Evolutionary conservation across 2,888 invertebrate genomes (phyloP).

Genomic region (Xestoiulus laeticollis): DNA sequence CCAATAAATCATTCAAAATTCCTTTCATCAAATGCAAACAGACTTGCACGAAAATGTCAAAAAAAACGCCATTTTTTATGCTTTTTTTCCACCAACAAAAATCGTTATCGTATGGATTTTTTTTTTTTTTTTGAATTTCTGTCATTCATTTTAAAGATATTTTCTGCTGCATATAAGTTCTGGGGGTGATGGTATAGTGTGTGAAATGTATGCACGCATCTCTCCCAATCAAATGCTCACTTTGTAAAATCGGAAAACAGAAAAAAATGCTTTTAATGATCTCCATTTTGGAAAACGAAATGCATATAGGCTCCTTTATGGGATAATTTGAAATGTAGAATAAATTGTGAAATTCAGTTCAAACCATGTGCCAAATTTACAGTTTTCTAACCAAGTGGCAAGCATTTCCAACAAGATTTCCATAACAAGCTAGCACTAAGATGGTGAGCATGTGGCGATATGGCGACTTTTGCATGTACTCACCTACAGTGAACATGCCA

Average conservation of each 20-base stretch:
- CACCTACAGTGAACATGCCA: too few relatives aligned
- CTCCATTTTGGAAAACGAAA: not conserved
- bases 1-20: slow-evolving; percentile 48
- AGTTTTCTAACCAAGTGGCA: too few relatives aligned
- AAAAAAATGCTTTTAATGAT: not conserved
- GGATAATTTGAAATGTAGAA: too few relatives aligned
- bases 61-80: not conserved
- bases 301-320: not conserved
- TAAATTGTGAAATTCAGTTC: too few relatives aligned
- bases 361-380: too few relatives aligned
- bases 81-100: not conserved
- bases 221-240: not conserved
- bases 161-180: not conserved
- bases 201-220: not conserved
- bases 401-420: too few relatives aligned
- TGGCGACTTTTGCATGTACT: too few relatives aligned
- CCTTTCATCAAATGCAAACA: slow-evolving; percentile 47
- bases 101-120: slow-evolving; percentile 7
- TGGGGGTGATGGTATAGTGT: not conserved
- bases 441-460: too few relatives aligned
- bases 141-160: not conserved
- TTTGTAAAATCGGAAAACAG: not conserved
- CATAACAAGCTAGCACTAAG: too few relatives aligned
- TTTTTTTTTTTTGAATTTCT: not conserved
- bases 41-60: slow-evolving; percentile 8